Evolutionary conservation across 2,797 vertebrate genomes (phyloP).

Genomic region (Schizopygopsis malacanthus): DNA sequence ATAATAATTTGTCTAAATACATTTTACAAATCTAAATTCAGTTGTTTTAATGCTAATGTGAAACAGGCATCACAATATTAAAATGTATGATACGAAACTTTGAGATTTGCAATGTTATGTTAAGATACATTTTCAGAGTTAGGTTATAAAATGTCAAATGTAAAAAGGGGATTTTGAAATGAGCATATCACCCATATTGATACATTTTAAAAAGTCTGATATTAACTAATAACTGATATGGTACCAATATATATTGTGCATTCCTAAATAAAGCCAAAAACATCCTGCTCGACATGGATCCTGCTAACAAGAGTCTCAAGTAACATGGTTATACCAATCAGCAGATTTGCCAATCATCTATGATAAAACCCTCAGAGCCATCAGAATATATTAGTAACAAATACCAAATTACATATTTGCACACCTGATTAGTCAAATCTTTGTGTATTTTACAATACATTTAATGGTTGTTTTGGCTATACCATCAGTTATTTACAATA

Average conservation of each 20-base stretch:
- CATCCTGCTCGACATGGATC: background rate
- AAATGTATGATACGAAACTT: background rate
- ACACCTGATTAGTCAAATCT: background rate
- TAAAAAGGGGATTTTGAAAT: background rate
- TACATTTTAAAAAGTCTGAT: no score
- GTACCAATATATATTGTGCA: background rate
- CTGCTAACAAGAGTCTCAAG: background rate
- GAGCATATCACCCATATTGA: background rate
- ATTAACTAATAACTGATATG: background rate
- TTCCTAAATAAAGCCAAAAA: background rate
- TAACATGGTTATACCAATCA: slow-evolving; percentile 1
- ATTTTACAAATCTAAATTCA: background rate
- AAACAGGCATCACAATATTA: background rate
- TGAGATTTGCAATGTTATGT: background rate
- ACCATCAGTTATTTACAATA: background rate
- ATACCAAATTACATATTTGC: background rate
- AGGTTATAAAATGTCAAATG: background rate
- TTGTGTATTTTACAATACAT: background rate
- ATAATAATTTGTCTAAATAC: background rate
- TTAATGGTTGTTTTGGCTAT: background rate
- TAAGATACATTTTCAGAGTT: background rate
- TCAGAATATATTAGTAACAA: background rate
- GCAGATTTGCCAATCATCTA: background rate
- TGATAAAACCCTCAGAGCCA: no score
- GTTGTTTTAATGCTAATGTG: no score